Evolutionary conservation across 2,797 vertebrate species (phyloP), one percentile per base, ranked within the genome.

Genomic region (Xyrichtys novacula): DNA sequence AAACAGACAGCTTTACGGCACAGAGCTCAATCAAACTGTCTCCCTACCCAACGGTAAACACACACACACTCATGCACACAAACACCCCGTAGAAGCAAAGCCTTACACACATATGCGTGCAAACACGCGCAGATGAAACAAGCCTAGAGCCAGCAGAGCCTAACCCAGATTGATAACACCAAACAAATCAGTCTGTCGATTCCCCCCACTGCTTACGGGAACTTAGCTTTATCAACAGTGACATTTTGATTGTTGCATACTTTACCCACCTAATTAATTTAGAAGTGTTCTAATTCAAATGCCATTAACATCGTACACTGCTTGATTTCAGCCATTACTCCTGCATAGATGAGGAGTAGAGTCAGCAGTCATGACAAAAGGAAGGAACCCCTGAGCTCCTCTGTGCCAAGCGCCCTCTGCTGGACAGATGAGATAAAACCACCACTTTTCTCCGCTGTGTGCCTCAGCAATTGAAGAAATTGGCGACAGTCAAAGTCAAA

Each of bases 1-100:
- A 88, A 91, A 90, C 87, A 86, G 90, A 92, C 92, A 93, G 90
- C 84, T 92, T 93, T 91, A 92, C 85, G 55, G 87, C 65, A 50
- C 87, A 83, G 82, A 89, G 84, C 90, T 93, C 90, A 91, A 91
- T 91, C 89, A 93, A 89, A 89, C 80, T 81, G 76, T 85, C 89
- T 89, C 81, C 49, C 74, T 65, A 61, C 66, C 85, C 80, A 71
- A 76, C 10, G 63, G 85, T 88, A 88, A 89, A 84, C 73, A 89
- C 72, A 69, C 74, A 70, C 53, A 52, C 64, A 44, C 23, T 71
- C 68, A 72, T 71, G 65, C 64, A 76, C 72, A 76, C 60, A 63
- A 40, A 76, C 74, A 67, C 70, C 76, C 73, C 74, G 74, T 17
- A 74, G 65, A 74, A 69, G 75, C 64, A 80, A 52, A 67, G 42